Evolutionary conservation across 2,113 vertebrate species (phyloP), one percentile per base, ranked within the genome.

Genomic region (Todiramphus chloris): DNA sequence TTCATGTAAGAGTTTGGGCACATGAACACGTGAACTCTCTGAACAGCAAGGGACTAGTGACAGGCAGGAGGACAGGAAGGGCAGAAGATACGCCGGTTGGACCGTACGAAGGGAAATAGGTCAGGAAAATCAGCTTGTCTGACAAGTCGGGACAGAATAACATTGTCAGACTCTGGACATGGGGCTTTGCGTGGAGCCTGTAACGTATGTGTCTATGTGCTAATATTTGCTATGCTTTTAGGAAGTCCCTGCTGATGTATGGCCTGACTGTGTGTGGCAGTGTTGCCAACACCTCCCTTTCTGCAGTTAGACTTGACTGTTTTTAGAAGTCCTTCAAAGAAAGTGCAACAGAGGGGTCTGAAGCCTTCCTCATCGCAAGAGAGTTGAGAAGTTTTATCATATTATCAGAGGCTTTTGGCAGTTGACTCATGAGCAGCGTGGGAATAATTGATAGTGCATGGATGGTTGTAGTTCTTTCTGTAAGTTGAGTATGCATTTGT

Each of bases 131-230:
- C 41, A 81, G 37, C 35, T 79, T 67, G 9, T 63, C 27, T 13
- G 23, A 62, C 46, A 75, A 55, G 30, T 55, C 0, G 3, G 46
- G n/a, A n/a, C 27, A 66, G 31, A 74, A 62, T 31, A 59, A 70
- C 0, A 0, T 51, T 44, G 41, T 75, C 24, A 27, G 50, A 87
- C 20, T 64, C 48, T 63, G 56, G 30, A 23, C 5, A 11, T 2
- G 17, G 17, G 20, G 18, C 31, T 85, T 86, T 72, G 16, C 14
- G 51, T 35, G 28, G 41, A 90, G 37, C 9, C 39, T 51, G 27
- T 72, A 24, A 60, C 6, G 12, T n/a, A 14, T 8, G 1, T 31
- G 35, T 74, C 15, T 46, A 5, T 11, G 12, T 27, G 30, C n/a
- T 53, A 39, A 24, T 75, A 35, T 83, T 89, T 41, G 41, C 64